Conservation (phyloP, 92 coral and sea anemone genomes). For the Isaurus tuberculatus region DNA sequence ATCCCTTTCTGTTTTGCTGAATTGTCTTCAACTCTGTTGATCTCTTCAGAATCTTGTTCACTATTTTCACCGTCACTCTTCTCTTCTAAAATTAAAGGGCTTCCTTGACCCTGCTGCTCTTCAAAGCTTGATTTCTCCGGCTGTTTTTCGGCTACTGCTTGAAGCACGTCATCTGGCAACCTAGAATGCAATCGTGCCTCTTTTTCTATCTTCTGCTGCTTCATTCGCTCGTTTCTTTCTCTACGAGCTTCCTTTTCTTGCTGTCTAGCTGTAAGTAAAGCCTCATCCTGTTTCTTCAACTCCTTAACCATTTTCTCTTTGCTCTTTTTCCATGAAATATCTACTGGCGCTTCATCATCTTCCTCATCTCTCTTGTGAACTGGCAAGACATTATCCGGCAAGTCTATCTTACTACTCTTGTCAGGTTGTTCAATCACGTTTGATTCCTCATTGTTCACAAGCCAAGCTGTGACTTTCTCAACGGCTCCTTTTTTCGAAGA, state of each 20-base stretch:
- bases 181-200: constrained; percentile 70
- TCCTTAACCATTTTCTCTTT: constrained; percentile 71
- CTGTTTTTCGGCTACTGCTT: constrained; percentile 77
- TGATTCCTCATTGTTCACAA: neutral
- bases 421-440: neutral
- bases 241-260: constrained; percentile 79
- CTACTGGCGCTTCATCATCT: constrained; percentile 80
- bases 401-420: neutral
- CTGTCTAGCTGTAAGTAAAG: constrained; percentile 54
- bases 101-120: constrained; percentile 24
- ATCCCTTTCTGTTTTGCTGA: constrained; percentile 50
- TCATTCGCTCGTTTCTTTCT: constrained; percentile 69
- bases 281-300: constrained; percentile 68
- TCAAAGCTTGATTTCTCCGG: constrained; percentile 37
- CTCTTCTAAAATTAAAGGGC: constrained; percentile 65
- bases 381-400: neutral
- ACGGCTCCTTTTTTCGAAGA: constrained; percentile 18
- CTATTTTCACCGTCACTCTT: constrained; percentile 63
- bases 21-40: neutral
- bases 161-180: constrained; percentile 80
- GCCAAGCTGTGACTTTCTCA: neutral
- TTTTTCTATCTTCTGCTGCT: constrained; percentile 66
- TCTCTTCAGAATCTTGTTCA: constrained; percentile 21
- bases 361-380: constrained; percentile 44
- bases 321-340: constrained; percentile 80